These are phyloP conservation scores for Nicator chloris DNA, from an alignment of 2,113 vertebrate species.

Conservation along the genomic window DNA sequence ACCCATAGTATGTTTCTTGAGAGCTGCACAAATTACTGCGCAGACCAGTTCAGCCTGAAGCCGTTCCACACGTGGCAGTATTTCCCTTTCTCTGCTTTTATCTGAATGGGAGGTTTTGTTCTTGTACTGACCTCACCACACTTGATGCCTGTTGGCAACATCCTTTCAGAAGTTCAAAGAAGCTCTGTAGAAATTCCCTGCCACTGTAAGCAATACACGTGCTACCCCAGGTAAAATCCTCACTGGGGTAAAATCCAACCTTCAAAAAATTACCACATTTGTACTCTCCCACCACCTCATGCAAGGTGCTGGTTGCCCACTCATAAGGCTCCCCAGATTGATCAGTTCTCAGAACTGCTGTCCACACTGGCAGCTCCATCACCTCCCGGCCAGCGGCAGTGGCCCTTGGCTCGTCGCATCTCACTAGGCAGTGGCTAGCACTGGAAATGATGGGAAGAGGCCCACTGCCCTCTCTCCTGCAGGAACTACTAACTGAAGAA, in stretches of 20 bases:
- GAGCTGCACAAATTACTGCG: not conserved
- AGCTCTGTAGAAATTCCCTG: not conserved
- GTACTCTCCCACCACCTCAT: not conserved
- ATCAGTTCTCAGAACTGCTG: fast-evolving
- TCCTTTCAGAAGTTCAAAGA: not conserved
- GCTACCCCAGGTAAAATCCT: not conserved
- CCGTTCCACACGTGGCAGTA: not conserved
- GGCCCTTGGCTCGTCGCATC: not conserved
- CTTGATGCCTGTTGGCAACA: not conserved
- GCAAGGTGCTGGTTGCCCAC: fast-evolving
- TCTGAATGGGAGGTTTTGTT: slow-evolving; percentile 4
- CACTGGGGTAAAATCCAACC: too few species aligned
- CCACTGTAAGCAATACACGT: not conserved
- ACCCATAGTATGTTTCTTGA: not conserved
- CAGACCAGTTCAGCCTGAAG: not conserved
- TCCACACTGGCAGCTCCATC: not conserved
- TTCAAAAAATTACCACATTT: not conserved
- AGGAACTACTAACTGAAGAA: not conserved
- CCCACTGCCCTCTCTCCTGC: not conserved
- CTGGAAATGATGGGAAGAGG: not conserved
- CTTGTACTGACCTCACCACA: not conserved
- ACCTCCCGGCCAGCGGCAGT: fast-evolving
- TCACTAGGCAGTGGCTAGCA: not conserved
- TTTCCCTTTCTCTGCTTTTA: not conserved
- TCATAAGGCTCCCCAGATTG: not conserved